Percentiles rank a stretch among this genome's conserved stretches.
These are phyloP conservation scores for Mustelus asterias DNA, from an alignment of 2,113 vertebrate genomes.

Conservation along the genomic window DNA sequence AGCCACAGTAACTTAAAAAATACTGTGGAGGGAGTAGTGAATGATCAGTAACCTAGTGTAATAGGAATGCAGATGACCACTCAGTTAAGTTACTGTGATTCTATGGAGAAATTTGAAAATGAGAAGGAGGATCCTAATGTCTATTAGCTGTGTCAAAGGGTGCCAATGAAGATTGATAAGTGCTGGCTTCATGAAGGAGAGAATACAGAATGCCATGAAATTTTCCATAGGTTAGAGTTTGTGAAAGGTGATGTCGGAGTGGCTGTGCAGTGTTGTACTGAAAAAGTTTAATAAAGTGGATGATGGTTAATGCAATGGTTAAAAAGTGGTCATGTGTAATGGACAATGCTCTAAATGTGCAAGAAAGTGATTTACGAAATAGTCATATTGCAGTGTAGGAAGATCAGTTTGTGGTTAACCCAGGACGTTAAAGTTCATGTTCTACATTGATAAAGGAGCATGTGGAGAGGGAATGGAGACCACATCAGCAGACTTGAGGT, in stretches of 20 bases:
- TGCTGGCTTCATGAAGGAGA: not conserved
- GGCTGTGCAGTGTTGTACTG: not conserved
- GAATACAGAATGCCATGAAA: not conserved
- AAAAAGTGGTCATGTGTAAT: not conserved
- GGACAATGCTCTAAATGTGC: not conserved
- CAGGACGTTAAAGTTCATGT: not conserved
- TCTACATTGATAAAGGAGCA: not conserved
- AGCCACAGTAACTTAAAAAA: not conserved
- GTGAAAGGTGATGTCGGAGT: not conserved
- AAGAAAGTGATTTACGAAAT: not conserved
- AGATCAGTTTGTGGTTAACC: not conserved
- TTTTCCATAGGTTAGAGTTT: not conserved
- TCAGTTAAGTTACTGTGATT: not conserved
- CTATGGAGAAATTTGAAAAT: not conserved
- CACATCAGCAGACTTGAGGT: not conserved
- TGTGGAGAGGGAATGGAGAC: not conserved
- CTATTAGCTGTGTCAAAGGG: not conserved
- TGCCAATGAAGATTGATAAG: not conserved
- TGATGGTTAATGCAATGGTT: not conserved
- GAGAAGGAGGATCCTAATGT: not conserved
- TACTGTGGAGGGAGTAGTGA: not conserved
- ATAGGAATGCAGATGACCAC: not conserved
- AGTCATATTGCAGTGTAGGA: not conserved
- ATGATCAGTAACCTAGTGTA: not conserved
- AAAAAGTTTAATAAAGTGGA: not conserved